A percentile compares a stretch with the other conserved stretches of the same genome.
phyloP scores from a whole-genome alignment of 2,888 invertebrate genomes.

The Trissolcus japonicus region DNA sequence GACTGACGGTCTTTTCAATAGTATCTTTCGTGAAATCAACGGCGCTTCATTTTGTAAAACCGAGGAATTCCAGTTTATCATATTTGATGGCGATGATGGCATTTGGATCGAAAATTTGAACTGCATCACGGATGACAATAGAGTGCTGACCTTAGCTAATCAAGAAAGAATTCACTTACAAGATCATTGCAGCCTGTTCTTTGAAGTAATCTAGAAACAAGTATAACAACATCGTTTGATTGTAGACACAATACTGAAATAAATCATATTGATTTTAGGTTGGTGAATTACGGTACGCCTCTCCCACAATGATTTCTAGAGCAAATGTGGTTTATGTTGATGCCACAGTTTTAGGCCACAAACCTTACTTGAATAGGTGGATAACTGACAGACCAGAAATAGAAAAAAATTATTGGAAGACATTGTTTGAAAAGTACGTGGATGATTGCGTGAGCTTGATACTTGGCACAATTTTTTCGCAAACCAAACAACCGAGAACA shows the following conservation, averaged over 20 bases:
- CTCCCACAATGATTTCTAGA: slow-evolving; percentile 93
- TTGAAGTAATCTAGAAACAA: slow-evolving; percentile 80
- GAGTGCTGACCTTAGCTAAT: slow-evolving; percentile 91
- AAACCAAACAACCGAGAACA: slow-evolving; percentile 80
- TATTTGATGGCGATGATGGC: slow-evolving; percentile 96
- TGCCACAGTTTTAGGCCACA: slow-evolving; percentile 91
- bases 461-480: slow-evolving; percentile 79
- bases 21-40: slow-evolving; percentile 94
- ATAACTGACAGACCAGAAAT: slow-evolving; percentile 78
- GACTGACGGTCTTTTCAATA: slow-evolving; percentile 94
- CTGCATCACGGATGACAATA: slow-evolving; percentile 97
- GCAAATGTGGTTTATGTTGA: slow-evolving; percentile 97
- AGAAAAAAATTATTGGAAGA: slow-evolving; percentile 76
- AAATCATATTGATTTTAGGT: slow-evolving; percentile 77
- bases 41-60: slow-evolving; percentile 80
- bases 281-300: slow-evolving; percentile 91
- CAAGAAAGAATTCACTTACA: slow-evolving; percentile 91
- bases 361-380: slow-evolving; percentile 93
- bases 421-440: slow-evolving; percentile 87
- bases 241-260: neutral
- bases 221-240: neutral
- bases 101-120: slow-evolving; percentile 98
- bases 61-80: slow-evolving; percentile 87
- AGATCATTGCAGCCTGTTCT: slow-evolving; percentile 87
- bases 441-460: slow-evolving; percentile 84